phyloP scores from a whole-genome alignment of 2,797 vertebrate species.

The Pterois miles region DNA sequence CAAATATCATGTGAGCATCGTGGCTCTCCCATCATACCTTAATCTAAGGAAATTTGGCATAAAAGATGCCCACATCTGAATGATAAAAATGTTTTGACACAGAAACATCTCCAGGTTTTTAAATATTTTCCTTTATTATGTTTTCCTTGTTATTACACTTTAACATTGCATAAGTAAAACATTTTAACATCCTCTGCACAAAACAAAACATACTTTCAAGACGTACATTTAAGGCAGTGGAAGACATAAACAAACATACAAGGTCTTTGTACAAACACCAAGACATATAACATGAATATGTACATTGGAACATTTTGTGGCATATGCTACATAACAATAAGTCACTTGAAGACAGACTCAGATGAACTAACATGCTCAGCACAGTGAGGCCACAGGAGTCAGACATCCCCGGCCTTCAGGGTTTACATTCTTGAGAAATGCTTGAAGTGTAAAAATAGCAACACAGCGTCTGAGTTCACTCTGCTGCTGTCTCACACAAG shows the following conservation, averaged over 20 bases:
- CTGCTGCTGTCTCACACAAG: constrained; percentile 67
- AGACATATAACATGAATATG: constrained; percentile 16
- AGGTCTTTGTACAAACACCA: constrained; percentile 23
- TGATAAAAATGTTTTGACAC: background rate
- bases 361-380: constrained; percentile 19
- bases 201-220: constrained; percentile 55
- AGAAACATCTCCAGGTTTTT: background rate
- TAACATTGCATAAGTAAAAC: constrained; percentile 41
- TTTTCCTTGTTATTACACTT: constrained; percentile 9
- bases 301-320: constrained; percentile 8
- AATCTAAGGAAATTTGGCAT: background rate
- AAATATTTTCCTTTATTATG: constrained; percentile 27
- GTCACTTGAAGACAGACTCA: background rate
- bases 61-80: too few relatives aligned
- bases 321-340: constrained; percentile 38
- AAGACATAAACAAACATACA: constrained; percentile 34
- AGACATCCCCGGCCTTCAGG: background rate
- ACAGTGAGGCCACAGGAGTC: constrained; percentile 16
- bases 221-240: constrained; percentile 59
- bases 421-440: constrained; percentile 20
- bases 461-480: background rate
- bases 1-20: background rate
- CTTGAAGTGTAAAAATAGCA: constrained; percentile 13
- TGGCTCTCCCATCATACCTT: background rate
- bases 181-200: constrained; percentile 20